Evolutionary conservation across 2,113 vertebrate genomes (phyloP), one percentile per base, ranked within the genome.

Genomic region (Microcebus jonahi): DNA sequence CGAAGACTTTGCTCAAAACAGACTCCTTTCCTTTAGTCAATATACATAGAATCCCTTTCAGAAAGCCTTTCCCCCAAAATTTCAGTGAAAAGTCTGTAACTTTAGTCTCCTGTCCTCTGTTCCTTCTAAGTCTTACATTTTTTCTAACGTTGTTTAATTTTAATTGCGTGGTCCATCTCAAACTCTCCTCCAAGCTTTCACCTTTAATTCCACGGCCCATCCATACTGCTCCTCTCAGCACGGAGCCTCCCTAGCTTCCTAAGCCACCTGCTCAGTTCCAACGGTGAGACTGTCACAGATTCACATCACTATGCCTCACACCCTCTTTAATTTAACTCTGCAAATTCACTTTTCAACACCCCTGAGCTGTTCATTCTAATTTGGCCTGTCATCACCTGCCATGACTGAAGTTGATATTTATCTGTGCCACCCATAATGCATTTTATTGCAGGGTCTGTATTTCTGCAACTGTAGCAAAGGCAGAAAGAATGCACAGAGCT

Each of bases 321-420:
- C 68, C 82, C 84, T 90, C 90, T 97, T 94, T 90, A 83, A 25
- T n/a, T 91, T 96, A 93, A 87, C 42, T 88, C 77, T 77, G 11
- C 4, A 53, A 84, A 96, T 91, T 27, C 88, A 61, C 81, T 81
- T 29, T 3, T 68, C 90, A 91, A 9, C 80, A 87, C 77, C 84
- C 42, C 42, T 59, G 53, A 87, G 73, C 39, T 86, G 71, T 91
- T 87, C 5, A 42, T 76, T 95, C 91, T 61, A 94, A 87, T 20
- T 14, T 73, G 90, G 79, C 83, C n/a, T 76, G 83, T 71, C 42
- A 15, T 88, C 65, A 75, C 90, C 81, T 82, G 42, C 77, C 50
- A 17, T 45, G 79, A 93, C 55, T 27, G 27, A 92, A 87, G 82
- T 14, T 0, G 20, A 97, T 85, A 71, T 93, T 96, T 20, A 96